These are phyloP conservation scores for Epirrhoe alternata DNA, from an alignment of 2,888 invertebrate genomes.

Conservation along the genomic window DNA sequence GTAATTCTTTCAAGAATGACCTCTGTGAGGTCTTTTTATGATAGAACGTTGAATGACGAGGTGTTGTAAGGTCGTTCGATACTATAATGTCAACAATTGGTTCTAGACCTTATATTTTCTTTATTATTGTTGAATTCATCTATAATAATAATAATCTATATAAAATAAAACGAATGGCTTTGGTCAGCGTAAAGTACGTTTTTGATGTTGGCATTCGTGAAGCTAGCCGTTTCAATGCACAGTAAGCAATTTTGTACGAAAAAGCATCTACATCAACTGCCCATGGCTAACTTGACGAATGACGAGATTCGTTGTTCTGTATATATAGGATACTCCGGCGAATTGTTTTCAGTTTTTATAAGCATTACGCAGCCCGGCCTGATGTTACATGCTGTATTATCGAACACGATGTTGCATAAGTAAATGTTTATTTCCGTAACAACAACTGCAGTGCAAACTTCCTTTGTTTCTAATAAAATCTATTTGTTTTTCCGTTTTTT, in stretches of 20 bases:
- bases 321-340: neutral
- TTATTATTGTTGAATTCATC: neutral
- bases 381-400: conserved; percentile 26
- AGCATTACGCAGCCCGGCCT: neutral
- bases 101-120: neutral
- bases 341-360: neutral
- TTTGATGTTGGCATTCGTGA: no score
- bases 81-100: conserved; percentile 11
- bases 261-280: no score
- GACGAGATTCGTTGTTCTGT: no score
- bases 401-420: conserved; percentile 23
- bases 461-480: conserved; percentile 26
- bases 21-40: conserved; percentile 39
- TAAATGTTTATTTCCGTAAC: conserved; percentile 18
- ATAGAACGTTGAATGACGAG: conserved; percentile 24
- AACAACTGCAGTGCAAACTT: conserved; percentile 19
- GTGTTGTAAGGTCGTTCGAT: conserved; percentile 22
- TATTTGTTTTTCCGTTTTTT: conserved; percentile 9
- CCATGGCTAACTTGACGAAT: no score
- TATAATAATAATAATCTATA: no score
- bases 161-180: no score
- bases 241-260: no score
- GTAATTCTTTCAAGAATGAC: conserved; percentile 29
- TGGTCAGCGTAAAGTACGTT: no score
- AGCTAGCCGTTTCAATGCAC: no score